Evolutionary conservation across 2,113 vertebrate species (phyloP).

Genomic region (Lagopus muta): DNA sequence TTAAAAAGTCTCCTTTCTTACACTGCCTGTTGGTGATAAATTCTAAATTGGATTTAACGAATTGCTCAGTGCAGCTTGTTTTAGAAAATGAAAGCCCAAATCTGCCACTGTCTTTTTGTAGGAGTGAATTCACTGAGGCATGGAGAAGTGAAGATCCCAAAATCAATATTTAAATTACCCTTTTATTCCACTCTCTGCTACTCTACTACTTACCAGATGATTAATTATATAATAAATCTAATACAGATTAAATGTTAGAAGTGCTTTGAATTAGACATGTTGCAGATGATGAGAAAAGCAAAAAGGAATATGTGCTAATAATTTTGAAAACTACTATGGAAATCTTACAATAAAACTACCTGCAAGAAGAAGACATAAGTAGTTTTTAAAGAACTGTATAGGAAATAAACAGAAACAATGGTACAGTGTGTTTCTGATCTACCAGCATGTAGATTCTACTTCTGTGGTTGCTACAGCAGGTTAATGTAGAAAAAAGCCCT

Average conservation of each 20-base stretch:
- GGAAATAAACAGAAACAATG: not conserved
- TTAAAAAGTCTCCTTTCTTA: not conserved
- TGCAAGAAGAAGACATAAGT: not conserved
- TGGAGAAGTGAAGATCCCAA: not conserved
- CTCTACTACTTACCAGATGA: not conserved
- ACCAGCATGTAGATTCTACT: not conserved
- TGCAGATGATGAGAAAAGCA: not conserved
- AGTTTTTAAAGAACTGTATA: not conserved
- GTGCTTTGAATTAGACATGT: not conserved
- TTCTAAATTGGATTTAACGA: not conserved
- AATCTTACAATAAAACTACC: not conserved
- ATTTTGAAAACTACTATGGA: not conserved
- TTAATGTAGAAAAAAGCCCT: not conserved
- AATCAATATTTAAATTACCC: not conserved
- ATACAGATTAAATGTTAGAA: not conserved
- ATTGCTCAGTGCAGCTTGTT: not conserved
- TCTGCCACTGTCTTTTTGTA: not conserved
- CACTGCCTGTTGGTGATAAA: not conserved
- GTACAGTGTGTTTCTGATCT: not conserved
- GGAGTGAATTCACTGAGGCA: not conserved
- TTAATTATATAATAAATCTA: not conserved
- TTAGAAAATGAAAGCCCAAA: not conserved
- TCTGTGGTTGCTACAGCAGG: not conserved
- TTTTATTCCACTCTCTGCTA: not conserved
- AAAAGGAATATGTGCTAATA: not conserved